Conservation (phyloP, 2,113 vertebrate genomes). For the Aix galericulata region DNA sequence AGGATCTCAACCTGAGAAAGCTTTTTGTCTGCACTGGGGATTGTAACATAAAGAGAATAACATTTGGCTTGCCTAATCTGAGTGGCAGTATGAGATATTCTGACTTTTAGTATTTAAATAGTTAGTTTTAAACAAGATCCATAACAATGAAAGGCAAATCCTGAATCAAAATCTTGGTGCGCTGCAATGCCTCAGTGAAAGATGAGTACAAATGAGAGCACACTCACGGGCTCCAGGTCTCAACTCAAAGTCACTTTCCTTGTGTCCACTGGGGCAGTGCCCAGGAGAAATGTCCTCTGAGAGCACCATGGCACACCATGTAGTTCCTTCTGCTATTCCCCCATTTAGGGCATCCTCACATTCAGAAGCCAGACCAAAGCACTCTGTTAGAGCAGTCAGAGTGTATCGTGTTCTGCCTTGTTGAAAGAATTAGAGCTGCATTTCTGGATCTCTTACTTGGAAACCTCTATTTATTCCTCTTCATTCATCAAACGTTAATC, state of each 20-base stretch:
- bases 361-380: not conserved
- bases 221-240: not conserved
- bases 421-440: not conserved
- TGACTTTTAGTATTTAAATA: slow-evolving; percentile 28
- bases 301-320: not conserved
- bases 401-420: not conserved
- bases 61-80: slow-evolving; percentile 32
- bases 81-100: not conserved
- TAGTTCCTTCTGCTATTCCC: not conserved
- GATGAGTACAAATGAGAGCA: not conserved
- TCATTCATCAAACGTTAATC: not conserved
- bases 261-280: not conserved
- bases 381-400: not conserved
- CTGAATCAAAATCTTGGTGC: not conserved
- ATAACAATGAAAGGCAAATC: not conserved
- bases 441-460: slow-evolving; percentile 6
- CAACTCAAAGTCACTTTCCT: not conserved
- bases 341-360: not conserved
- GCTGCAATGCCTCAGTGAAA: not conserved
- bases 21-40: slow-evolving; percentile 63
- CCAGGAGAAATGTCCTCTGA: not conserved
- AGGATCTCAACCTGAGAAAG: slow-evolving; percentile 61
- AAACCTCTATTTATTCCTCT: slow-evolving; percentile 8
- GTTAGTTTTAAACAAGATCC: slow-evolving; percentile 40
- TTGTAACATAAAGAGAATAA: slow-evolving; percentile 31